Conservation (phyloP, 2,888 invertebrate genomes). For the Parasteatoda lunata region DNA sequence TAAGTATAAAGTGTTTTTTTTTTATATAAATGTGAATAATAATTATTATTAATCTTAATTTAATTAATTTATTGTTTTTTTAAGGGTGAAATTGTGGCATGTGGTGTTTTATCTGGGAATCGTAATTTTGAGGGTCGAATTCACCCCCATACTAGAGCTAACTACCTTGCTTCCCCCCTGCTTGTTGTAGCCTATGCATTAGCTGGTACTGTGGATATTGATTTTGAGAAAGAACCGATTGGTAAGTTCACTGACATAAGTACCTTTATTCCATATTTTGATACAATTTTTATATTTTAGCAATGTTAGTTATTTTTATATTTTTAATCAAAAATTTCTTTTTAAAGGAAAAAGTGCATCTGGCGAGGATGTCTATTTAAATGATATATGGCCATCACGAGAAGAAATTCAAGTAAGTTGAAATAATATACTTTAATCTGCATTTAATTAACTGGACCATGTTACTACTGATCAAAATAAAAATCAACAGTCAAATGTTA, state of each 20-base stretch:
- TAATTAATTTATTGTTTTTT: slow-evolving; percentile 72
- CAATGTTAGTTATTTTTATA: slow-evolving; percentile 29
- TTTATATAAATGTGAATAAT: too few species aligned
- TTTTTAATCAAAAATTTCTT: neutral
- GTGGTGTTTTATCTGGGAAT: slow-evolving; percentile 97
- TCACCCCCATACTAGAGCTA: slow-evolving; percentile 96
- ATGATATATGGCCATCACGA: slow-evolving; percentile 96
- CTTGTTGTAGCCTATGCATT: slow-evolving; percentile 98
- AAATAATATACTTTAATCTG: neutral
- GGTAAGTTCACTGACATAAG: slow-evolving; percentile 77
- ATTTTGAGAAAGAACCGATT: slow-evolving; percentile 91
- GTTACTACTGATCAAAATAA: too few species aligned
- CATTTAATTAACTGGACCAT: too few species aligned
- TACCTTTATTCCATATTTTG: neutral
- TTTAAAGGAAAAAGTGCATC: slow-evolving; percentile 76
- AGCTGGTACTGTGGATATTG: slow-evolving; percentile 94
- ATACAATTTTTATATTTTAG: neutral
- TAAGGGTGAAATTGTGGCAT: slow-evolving; percentile 91
- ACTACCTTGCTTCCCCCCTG: slow-evolving; percentile 97
- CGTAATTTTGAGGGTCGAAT: slow-evolving; percentile 98
- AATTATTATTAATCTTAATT: too few species aligned
- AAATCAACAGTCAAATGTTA: too few species aligned
- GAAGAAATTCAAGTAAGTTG: slow-evolving; percentile 84
- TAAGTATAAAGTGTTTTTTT: too few species aligned
- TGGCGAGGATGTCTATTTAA: slow-evolving; percentile 86